Conservation (phyloP, 2,797 vertebrate species). For the Amblyopsis hoosieri region DNA sequence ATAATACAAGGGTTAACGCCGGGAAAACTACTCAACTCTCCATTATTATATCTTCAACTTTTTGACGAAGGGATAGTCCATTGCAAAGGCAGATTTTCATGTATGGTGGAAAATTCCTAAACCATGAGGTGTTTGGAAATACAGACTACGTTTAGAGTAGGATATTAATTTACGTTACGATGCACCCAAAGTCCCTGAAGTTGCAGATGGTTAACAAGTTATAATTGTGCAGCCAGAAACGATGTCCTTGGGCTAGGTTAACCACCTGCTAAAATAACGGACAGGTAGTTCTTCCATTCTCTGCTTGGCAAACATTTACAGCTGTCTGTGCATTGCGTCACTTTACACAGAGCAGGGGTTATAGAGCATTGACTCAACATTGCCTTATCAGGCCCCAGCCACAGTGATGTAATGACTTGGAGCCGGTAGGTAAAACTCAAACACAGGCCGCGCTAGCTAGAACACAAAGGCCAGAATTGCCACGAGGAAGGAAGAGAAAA, state of each 20-base stretch:
- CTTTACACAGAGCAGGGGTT: conserved; percentile 41
- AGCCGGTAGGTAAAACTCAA: conserved; percentile 55
- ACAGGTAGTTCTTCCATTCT: conserved; percentile 28
- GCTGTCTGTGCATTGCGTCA: conserved; percentile 41
- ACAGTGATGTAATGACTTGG: conserved; percentile 59
- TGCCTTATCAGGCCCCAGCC: conserved; percentile 51
- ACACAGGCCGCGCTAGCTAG: conserved; percentile 21
- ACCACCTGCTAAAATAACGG: conserved; percentile 8
- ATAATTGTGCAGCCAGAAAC: too few species aligned
- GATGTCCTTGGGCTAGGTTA: conserved; percentile 25
- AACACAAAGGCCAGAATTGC: not conserved
- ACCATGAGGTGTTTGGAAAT: too few species aligned
- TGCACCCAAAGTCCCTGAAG: too few species aligned
- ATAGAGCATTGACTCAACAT: conserved; percentile 59
- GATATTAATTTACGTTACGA: too few species aligned
- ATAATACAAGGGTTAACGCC: too few species aligned
- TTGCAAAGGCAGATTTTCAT: not conserved
- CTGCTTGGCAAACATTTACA: conserved; percentile 56
- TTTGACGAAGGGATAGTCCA: not conserved
- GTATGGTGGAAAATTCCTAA: not conserved
- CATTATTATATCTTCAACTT: not conserved
- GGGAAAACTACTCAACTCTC: not conserved
- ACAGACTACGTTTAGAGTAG: too few species aligned
- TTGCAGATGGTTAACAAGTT: too few species aligned
- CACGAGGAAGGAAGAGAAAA: not conserved